These are phyloP conservation scores for Sebastiscus tertius DNA, from an alignment of 2,797 vertebrate species.

Conservation along the genomic window DNA sequence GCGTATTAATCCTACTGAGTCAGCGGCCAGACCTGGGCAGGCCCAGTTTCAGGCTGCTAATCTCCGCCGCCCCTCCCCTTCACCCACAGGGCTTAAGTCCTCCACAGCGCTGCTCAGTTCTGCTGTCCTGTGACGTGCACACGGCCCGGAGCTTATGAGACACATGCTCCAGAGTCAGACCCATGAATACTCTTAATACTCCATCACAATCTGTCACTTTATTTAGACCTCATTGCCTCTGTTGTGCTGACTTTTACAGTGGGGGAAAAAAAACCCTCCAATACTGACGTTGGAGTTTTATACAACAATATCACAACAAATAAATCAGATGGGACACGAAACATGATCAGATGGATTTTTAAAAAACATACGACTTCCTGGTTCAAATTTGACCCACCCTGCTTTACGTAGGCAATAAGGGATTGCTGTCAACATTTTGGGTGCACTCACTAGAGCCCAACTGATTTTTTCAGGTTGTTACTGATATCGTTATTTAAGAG, in stretches of 20 bases:
- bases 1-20: conserved; percentile 64
- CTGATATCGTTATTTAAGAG: not conserved
- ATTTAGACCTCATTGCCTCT: conserved; percentile 31
- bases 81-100: conserved; percentile 60
- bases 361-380: no score
- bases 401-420: no score
- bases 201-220: conserved; percentile 56
- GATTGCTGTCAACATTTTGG: no score
- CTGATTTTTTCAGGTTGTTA: no score
- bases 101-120: conserved; percentile 68
- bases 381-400: no score
- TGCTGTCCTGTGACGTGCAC: conserved; percentile 55
- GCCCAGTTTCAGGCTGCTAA: conserved; percentile 72
- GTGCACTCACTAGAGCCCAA: no score
- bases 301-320: no score
- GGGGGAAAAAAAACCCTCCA: no score
- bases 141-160: conserved; percentile 59
- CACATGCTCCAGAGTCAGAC: conserved; percentile 50
- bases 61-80: conserved; percentile 54
- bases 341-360: no score
- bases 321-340: no score
- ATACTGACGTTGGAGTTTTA: not conserved
- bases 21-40: conserved; percentile 52
- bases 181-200: conserved; percentile 51
- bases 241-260: not conserved